phyloP scores from a whole-genome alignment of 2,113 vertebrate genomes.

The Cairina moschata region DNA sequence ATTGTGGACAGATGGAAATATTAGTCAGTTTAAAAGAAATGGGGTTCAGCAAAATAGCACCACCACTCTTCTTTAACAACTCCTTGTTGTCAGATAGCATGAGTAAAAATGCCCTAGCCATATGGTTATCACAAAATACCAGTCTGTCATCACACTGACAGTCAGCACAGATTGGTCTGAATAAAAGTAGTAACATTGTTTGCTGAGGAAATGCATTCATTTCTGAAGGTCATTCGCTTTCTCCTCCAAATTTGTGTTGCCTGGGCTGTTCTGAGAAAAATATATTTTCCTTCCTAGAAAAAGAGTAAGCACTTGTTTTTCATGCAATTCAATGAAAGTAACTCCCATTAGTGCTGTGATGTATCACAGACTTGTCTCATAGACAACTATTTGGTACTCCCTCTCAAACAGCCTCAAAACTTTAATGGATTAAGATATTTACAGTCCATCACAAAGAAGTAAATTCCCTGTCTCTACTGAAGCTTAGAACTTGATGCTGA shows the following conservation, averaged over 20 bases:
- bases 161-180: neutral
- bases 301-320: neutral
- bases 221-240: neutral
- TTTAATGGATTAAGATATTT: conserved; percentile 18
- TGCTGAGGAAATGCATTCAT: neutral
- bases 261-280: neutral
- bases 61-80: neutral
- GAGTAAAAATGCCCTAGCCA: neutral
- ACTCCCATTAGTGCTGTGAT: neutral
- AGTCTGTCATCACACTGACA: neutral
- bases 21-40: neutral
- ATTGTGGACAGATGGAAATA: neutral
- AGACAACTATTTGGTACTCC: neutral
- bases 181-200: neutral
- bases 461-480: neutral
- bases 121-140: neutral
- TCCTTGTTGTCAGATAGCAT: neutral
- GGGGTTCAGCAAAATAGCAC: neutral
- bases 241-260: neutral
- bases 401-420: neutral
- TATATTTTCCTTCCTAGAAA: neutral
- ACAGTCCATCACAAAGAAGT: neutral
- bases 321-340: neutral
- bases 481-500: neutral
- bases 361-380: neutral